These are phyloP conservation scores for Brachyhypopomus gauderio DNA, from an alignment of 2,113 vertebrate species.

Conservation along the genomic window DNA sequence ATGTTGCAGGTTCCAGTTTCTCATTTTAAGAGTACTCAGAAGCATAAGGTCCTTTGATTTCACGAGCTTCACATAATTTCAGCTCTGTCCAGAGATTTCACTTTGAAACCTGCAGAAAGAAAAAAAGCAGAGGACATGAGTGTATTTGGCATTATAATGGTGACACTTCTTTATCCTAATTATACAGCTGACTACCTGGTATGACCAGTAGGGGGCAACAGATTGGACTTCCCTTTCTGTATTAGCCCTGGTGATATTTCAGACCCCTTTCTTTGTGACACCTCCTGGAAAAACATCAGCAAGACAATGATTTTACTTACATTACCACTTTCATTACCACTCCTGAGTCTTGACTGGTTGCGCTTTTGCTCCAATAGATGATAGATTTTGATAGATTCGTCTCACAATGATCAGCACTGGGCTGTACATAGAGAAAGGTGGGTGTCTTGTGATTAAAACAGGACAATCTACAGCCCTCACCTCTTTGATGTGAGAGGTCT, in stretches of 20 bases:
- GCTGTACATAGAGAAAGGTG: too few species aligned
- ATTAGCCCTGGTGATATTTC: slow-evolving; percentile 45
- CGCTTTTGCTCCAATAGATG: neutral
- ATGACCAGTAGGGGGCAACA: slow-evolving; percentile 71
- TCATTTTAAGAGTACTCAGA: slow-evolving; percentile 45
- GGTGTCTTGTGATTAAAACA: neutral
- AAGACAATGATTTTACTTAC: neutral
- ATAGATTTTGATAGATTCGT: neutral
- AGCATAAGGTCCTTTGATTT: slow-evolving; percentile 34
- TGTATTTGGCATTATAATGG: neutral
- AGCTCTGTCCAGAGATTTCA: slow-evolving; percentile 59
- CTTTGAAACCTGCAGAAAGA: slow-evolving; percentile 60
- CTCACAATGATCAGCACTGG: too few species aligned
- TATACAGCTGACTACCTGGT: slow-evolving; percentile 30
- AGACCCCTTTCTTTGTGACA: slow-evolving; percentile 46
- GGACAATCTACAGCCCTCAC: slow-evolving; percentile 31
- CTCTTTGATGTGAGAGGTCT: slow-evolving; percentile 36
- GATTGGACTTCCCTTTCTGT: slow-evolving; percentile 59
- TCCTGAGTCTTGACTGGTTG: neutral
- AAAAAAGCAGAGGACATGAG: neutral
- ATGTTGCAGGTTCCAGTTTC: slow-evolving; percentile 23
- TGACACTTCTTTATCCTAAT: neutral
- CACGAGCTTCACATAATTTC: slow-evolving; percentile 41
- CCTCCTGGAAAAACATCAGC: slow-evolving; percentile 47
- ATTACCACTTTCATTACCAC: neutral